A percentile compares a stretch with the other conserved stretches of the same genome.
These are phyloP conservation scores for Meghimatium bilineatum DNA, from an alignment of 2,888 invertebrate species.

Conservation along the genomic window DNA sequence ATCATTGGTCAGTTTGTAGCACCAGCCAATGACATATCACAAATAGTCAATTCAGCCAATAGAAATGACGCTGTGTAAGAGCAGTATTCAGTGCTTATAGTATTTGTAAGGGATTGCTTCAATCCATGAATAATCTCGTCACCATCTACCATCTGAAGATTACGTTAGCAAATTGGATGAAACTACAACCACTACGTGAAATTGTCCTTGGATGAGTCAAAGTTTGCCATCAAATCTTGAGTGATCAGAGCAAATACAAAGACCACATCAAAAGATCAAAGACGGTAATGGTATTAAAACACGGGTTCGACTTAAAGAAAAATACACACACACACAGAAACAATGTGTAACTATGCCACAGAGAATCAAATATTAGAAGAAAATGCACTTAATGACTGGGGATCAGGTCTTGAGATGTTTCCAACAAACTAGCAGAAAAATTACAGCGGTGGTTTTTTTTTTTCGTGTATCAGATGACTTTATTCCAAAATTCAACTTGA, in stretches of 20 bases:
- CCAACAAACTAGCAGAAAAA: too few relatives aligned
- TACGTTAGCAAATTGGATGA: background rate
- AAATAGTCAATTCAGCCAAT: too few relatives aligned
- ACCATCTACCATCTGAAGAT: too few relatives aligned
- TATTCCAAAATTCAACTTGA: too few relatives aligned
- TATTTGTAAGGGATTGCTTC: too few relatives aligned
- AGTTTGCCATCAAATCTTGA: constrained; percentile 2
- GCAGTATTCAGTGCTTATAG: too few relatives aligned
- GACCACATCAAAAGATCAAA: constrained; percentile 5
- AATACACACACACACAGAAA: background rate
- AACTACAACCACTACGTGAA: background rate
- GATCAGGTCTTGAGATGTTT: background rate
- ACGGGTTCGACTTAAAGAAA: background rate
- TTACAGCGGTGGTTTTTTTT: too few relatives aligned
- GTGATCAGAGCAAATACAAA: background rate
- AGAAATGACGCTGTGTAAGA: too few relatives aligned
- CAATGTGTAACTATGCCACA: background rate
- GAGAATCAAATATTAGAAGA: background rate
- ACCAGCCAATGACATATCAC: too few relatives aligned
- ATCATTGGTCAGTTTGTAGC: too few relatives aligned
- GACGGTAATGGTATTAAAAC: background rate
- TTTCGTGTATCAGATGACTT: too few relatives aligned
- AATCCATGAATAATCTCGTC: too few relatives aligned
- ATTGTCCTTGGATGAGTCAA: background rate
- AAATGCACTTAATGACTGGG: background rate